Evolutionary conservation across 1,140 invertebrate species (phyloP), one percentile per base, ranked within the genome.

Genomic region (Drosophila pectinifera): DNA sequence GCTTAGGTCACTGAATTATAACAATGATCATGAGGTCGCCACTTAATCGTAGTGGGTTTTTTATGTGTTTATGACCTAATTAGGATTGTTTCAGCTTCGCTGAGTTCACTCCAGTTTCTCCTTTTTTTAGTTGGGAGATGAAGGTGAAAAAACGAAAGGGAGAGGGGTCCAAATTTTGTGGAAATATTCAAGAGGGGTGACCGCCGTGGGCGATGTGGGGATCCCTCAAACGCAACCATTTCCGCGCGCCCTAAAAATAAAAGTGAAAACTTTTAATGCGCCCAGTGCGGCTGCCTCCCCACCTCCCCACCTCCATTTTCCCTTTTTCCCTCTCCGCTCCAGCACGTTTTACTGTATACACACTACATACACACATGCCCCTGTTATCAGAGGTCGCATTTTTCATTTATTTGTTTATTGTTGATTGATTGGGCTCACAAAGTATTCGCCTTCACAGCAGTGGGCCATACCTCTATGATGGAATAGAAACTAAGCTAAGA

Each of bases 171-270:
- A 59, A 46, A 68, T 69, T 69, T 69, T 31, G 28, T 43, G 10
- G 43, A 69, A 68, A 53, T 42, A 65, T 65, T 46, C 16, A 28
- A 10, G 28, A 57, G 26, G n/a, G 14, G 20, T n/a, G 51, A 41
- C 31, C 51, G 18, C 22, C 31, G 55, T 34, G 16, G 55, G 55
- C 55, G 55, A 28, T n/a, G n/a, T 26, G 46, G 18, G 31, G 46
- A 28, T 36, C 51, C 51, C 63, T 22, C 34, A 31, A 67, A 63
- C 58, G 58, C 58, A 67, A 64, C 36, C 76, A 83, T 83, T 83
- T 83, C 80, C 80, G 80, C 59, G 80, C 75, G 80, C 80, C 80
- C 80, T 67, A 79, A 83, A 83, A 84, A 83, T 84, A 84, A 84
- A 84, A 84, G 81, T 85, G 77, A 85, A 84, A 84, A 77, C 64